Base-by-base conservation (phyloP, 2,888 invertebrate species). In the Eupithecia abbreviata region DNA sequence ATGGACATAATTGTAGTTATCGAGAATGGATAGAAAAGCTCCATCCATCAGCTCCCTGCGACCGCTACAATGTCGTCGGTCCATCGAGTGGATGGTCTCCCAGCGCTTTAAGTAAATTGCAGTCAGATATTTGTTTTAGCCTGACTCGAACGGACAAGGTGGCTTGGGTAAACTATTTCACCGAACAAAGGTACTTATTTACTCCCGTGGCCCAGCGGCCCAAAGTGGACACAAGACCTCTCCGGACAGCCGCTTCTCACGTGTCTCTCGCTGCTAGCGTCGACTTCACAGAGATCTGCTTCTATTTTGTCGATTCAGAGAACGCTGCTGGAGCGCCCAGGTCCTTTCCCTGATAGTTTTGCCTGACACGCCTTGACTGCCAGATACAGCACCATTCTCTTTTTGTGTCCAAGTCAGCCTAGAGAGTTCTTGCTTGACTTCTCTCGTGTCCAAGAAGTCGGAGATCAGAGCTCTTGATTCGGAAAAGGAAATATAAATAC, bases 231-330 rank as follows among this genome's bases (percentile, higher is more conserved):
- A 13, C 13, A 49, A 49, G 49, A 49, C 49, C 4, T 49, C 13
- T 49, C 49, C 55, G 55, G n/a, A n/a, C n/a, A 55, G n/a, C 55
- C n/a, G 55, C 55, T 55, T 55, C 55, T 55, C 55, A n/a, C n/a
- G 0, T 9, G n/a, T n/a, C 6, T 55, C 13, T 49, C 49, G 4
- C 49, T 30, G 30, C 1, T 30, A 47, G 10, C 47, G 10, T 12
- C 51, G 2, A 15, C 5, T 51, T 15, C 51, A 51, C 15, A 51
- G 2, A 51, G 51, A 51, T 51, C n/a, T 15, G 51, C n/a, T 51
- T 6, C 6, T 3, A n/a, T 15, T 51, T 5, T 1, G 10, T 10
- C 9, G 3, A 3, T 3, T 10, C 47, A 47, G 47, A 9, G 10
- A 47, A 9, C 47, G 10, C 47, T 47, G 10, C 47, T 47, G 47